Conservation (phyloP, 2,797 vertebrate species). For the Fistularia tabacaria region DNA sequence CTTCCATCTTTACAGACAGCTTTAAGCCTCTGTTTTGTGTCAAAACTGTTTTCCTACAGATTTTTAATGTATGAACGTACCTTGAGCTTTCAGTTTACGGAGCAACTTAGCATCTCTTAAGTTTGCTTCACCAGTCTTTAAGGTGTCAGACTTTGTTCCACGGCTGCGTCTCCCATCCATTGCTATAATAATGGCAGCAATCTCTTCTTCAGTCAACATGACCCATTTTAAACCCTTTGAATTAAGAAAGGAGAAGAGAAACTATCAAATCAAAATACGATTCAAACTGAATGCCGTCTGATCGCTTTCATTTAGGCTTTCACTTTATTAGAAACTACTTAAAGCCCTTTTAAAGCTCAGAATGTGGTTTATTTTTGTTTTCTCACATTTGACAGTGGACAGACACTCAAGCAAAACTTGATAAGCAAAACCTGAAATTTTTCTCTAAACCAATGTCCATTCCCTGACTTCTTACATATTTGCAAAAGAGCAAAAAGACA, state of each 20-base stretch:
- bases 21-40: neutral
- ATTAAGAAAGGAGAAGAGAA: neutral
- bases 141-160: slow-evolving; percentile 59
- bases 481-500: too few relatives aligned
- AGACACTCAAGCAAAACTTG: too few relatives aligned
- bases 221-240: slow-evolving; percentile 90
- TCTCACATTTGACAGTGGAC: too few relatives aligned
- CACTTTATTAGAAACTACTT: too few relatives aligned
- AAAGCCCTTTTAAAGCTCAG: too few relatives aligned
- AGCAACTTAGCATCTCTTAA: slow-evolving; percentile 82
- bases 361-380: too few relatives aligned
- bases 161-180: slow-evolving; percentile 88
- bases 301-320: neutral
- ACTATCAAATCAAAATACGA: slow-evolving; percentile 1
- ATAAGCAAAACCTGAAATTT: too few relatives aligned
- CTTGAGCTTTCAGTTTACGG: slow-evolving; percentile 91
- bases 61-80: slow-evolving; percentile 57
- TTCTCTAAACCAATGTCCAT: too few relatives aligned
- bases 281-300: neutral
- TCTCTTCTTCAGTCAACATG: slow-evolving; percentile 86
- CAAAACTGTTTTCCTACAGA: too few relatives aligned
- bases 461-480: too few relatives aligned
- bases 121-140: slow-evolving; percentile 65
- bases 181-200: slow-evolving; percentile 80
- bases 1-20: neutral